Base-by-base conservation (phyloP, 1,140 invertebrate genomes). In the Lysiphlebus fabarum region DNA sequence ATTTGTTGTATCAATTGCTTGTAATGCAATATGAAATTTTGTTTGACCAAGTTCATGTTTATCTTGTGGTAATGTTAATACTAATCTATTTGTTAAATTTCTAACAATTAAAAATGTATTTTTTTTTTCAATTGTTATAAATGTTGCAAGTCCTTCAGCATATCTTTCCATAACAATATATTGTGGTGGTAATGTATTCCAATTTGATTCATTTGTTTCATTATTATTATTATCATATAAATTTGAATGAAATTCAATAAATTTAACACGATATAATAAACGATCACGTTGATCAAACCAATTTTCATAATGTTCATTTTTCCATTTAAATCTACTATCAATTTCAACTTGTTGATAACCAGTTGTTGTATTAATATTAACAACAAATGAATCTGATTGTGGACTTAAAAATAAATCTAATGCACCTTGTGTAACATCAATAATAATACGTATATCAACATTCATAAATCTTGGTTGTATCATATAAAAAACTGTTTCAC, bases 401-500 rank as follows among this genome's bases (percentile, higher is more conserved):
- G 92, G 91, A 68, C 90, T 92, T 67, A 96, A 84, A 60, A 89
- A 95, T 0, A 95, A 79, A 78, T 95, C 92, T 4, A 95, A 81
- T 48, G 89, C 88, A 45, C 95, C 95, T 73, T 91, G 86, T 0
- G 93, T 94, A 0, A 97, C 91, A 71, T 97, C 95, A 5, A 98
- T 86, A 59, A 93, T 91, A 4, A 97, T 87, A 63, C 95, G 82
- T 53, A 98, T 97, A 73, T 98, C 93, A 1, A 98, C 95, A 72
- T 98, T 98, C 88, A 96, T 93, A 68, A 95, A 98, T 58, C 93
- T 84, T 0, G 95, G 95, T 71, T 96, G 95, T 4, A 98, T 89
- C 43, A 90, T 92, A 73, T 96, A 96, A 76, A 97, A 98, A 2
- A 95, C 91, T 0, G 93, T 93, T 70, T 92, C 88, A 1, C 93